These are phyloP conservation scores for Mus spretus DNA, from an alignment of 2,797 vertebrate species.

Conservation along the genomic window DNA sequence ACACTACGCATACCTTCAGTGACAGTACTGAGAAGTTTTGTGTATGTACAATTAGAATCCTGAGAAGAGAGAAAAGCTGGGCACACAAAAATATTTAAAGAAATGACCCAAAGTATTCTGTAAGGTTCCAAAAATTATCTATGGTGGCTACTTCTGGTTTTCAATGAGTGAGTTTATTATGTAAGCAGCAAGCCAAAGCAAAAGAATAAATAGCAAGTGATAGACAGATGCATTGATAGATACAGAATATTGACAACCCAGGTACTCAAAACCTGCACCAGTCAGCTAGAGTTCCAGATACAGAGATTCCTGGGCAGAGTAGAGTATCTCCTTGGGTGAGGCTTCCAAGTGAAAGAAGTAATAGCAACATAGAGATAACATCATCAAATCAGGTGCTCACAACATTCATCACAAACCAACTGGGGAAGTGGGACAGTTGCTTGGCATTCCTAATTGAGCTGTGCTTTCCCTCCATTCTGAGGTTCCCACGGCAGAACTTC, in stretches of 20 bases:
- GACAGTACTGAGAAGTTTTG: constrained; percentile 27
- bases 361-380: background rate
- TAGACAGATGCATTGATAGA: background rate
- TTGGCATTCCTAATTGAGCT: background rate
- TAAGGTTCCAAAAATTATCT: background rate
- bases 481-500: background rate
- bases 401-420: background rate
- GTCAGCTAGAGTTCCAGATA: background rate
- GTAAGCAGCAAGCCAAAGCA: background rate
- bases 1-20: background rate
- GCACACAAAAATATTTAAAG: constrained; percentile 56
- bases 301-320: background rate
- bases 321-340: background rate
- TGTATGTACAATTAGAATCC: constrained; percentile 11
- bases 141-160: background rate
- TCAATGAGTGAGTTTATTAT: background rate
- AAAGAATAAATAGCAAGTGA: background rate
- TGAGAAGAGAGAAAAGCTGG: constrained; percentile 39
- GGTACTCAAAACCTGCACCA: background rate
- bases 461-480: background rate
- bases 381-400: background rate
- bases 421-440: background rate
- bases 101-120: background rate
- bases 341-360: background rate
- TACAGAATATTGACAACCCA: background rate